A percentile compares a stretch with the other conserved stretches of the same genome.
These are phyloP conservation scores for Cydia splendana DNA, from an alignment of 1,140 invertebrate species.

Conservation along the genomic window DNA sequence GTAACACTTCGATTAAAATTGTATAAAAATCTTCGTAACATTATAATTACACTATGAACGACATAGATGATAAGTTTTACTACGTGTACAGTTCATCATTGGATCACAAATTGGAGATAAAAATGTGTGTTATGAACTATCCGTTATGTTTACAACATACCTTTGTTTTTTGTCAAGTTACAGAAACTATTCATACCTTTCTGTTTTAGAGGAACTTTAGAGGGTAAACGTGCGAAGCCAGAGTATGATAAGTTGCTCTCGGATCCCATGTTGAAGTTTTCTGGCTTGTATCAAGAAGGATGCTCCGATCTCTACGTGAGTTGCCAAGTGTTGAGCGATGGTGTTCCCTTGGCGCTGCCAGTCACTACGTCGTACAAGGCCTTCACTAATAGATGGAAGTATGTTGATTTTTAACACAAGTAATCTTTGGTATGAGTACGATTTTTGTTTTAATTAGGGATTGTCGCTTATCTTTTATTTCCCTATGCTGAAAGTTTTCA, in stretches of 20 bases:
- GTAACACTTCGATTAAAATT: background rate
- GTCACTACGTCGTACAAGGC: slow-evolving; percentile 96
- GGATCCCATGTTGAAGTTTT: slow-evolving; percentile 95
- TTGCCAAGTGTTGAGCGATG: slow-evolving; percentile 93
- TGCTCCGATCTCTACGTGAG: slow-evolving; percentile 94
- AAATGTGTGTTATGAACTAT: slow-evolving; percentile 88
- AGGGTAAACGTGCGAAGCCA: slow-evolving; percentile 92
- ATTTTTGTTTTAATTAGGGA: no score
- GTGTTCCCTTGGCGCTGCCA: slow-evolving; percentile 91
- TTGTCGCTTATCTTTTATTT: no score
- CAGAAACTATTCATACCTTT: slow-evolving; percentile 36
- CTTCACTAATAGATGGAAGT: slow-evolving; percentile 96
- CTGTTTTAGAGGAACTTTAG: slow-evolving; percentile 92
- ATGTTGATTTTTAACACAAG: slow-evolving; percentile 62
- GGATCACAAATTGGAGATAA: slow-evolving; percentile 92
- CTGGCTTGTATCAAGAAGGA: slow-evolving; percentile 89
- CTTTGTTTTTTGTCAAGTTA: slow-evolving; percentile 19
- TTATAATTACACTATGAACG: slow-evolving; percentile 78
- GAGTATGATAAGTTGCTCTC: slow-evolving; percentile 93
- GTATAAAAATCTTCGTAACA: background rate
- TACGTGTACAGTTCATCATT: slow-evolving; percentile 96
- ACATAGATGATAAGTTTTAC: slow-evolving; percentile 88
- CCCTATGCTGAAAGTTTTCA: no score
- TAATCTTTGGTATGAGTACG: no score
- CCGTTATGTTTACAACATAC: background rate